Base-by-base conservation (phyloP, 2,888 invertebrate genomes). In the Trimorus sp. region DNA sequence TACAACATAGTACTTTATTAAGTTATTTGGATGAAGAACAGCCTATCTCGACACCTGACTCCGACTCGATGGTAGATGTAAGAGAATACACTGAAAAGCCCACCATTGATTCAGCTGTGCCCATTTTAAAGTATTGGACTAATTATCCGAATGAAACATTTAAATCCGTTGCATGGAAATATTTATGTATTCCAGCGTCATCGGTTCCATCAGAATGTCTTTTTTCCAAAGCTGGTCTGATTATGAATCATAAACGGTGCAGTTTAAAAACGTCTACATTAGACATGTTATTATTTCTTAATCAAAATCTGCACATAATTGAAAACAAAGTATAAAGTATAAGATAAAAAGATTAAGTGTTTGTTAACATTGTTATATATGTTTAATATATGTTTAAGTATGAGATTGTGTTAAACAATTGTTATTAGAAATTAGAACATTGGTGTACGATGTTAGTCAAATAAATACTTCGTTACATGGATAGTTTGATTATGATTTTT, bases 281-380 rank as follows among this genome's bases (percentile, higher is more conserved):
- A 26, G 48, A 69, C 45, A 0, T 6, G 15, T 49, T 69, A 14
- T 7, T 69, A 11, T 69, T 58, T 14, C n/a, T 69, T 12, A 36
- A 16, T 6, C 69, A 69, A 37, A 49, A 69, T 49, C 16, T 83
- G 76, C 71, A 69, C 58, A 49, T 76, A 42, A 70, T 48, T 40
- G 26, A 26, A 26, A 26, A 26, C 26, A 26, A 26, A 26, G 26
- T 26, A 26, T 26, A 26, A 26, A 26, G 26, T 26, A 26, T 26
- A 26, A 26, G 26, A 26, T 26, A 4, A 26, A n/a, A 26, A 26
- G 26, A 26, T 26, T 26, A 26, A 26, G 4, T 26, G 26, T 26
- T 26, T 26, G 26, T 26, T 26, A 1, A 26, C 26, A 4, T 26
- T 26, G 26, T 26, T 26, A 26, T 26, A 26, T 26, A 4, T 26